Conservation (phyloP, 2,113 vertebrate genomes). For the Aegithalos caudatus region DNA sequence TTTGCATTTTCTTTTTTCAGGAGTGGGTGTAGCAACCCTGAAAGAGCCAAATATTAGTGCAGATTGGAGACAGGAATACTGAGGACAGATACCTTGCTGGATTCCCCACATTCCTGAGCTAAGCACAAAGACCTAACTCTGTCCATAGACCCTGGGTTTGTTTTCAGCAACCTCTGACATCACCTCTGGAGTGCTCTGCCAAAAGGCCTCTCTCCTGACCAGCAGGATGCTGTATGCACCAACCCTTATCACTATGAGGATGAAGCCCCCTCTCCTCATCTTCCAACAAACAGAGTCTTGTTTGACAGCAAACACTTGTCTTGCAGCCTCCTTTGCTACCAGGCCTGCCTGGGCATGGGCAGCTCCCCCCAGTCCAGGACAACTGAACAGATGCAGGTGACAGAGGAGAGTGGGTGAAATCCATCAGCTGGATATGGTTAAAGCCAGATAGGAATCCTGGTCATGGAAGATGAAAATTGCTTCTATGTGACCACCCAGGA, state of each 20-base stretch:
- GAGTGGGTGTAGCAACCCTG: background rate
- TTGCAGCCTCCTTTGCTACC: background rate
- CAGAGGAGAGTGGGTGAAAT: background rate
- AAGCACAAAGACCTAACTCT: background rate
- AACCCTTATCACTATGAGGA: fast-evolving
- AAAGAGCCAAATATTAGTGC: background rate
- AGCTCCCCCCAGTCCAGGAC: background rate
- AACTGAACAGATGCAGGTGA: background rate
- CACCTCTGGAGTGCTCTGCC: background rate
- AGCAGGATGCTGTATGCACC: background rate
- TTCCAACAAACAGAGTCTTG: background rate
- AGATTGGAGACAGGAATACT: background rate
- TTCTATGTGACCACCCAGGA: background rate
- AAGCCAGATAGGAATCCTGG: background rate
- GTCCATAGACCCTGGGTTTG: background rate
- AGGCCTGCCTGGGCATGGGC: background rate
- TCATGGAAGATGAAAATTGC: background rate
- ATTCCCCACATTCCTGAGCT: background rate
- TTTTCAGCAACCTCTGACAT: background rate
- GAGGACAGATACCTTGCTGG: background rate
- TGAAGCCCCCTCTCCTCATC: background rate
- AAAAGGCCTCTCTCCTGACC: background rate
- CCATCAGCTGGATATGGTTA: background rate
- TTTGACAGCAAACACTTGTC: background rate
- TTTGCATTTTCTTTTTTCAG: background rate